Evolutionary conservation across 2,888 invertebrate species (phyloP).

Genomic region (Chloroclystis v-ata): DNA sequence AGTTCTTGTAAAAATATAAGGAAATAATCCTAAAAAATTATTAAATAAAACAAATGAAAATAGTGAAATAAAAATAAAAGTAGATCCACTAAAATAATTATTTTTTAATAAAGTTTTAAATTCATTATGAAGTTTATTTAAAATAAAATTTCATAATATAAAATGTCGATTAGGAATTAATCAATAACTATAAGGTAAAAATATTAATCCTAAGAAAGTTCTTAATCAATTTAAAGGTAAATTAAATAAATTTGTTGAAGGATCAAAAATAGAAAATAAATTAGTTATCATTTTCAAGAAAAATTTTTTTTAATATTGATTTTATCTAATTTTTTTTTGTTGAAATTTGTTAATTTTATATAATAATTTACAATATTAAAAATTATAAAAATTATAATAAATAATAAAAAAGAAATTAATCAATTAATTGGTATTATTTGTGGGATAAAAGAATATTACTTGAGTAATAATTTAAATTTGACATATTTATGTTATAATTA

Average conservation of each 20-base stretch:
- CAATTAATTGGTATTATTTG: constrained; percentile 82
- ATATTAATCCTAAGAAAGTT: constrained; percentile 67
- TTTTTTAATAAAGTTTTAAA: constrained; percentile 76
- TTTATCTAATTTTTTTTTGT: constrained; percentile 40
- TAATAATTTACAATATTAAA: constrained; percentile 77
- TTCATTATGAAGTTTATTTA: constrained; percentile 71
- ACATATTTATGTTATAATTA: constrained; percentile 79
- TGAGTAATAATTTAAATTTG: constrained; percentile 80
- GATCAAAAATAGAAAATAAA: constrained; percentile 83
- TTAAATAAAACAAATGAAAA: constrained; percentile 80
- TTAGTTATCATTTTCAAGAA: constrained; percentile 82
- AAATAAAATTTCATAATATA: constrained; percentile 69
- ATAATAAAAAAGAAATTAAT: constrained; percentile 68
- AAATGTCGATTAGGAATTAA: constrained; percentile 72
- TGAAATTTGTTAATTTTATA: constrained; percentile 48
- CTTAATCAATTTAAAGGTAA: constrained; percentile 80
- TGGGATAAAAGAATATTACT: constrained; percentile 81
- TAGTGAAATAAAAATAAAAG: constrained; percentile 76
- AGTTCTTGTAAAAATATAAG: constrained; percentile 84
- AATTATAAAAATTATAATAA: constrained; percentile 59
- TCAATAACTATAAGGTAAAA: constrained; percentile 76
- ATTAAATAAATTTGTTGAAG: constrained; percentile 71
- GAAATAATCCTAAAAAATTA: constrained; percentile 83
- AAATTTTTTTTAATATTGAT: constrained; percentile 41
- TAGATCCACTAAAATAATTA: constrained; percentile 65